Conservation (phyloP, 2,888 invertebrate genomes). For the Polyploca ridens region DNA sequence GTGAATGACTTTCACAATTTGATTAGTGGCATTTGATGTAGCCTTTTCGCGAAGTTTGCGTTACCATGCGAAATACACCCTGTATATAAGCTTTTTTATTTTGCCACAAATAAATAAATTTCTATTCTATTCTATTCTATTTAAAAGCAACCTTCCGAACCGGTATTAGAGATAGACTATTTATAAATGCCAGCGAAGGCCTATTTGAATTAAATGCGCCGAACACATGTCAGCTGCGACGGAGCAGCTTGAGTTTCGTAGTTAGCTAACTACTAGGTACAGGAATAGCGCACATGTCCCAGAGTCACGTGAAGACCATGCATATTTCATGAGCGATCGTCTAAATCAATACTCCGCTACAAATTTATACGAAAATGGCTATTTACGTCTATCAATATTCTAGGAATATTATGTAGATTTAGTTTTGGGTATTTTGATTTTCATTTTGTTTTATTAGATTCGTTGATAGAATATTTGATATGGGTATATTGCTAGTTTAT, state of each 20-base stretch:
- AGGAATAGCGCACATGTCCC: neutral
- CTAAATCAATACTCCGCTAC: slow-evolving; percentile 8
- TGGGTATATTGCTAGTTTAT: no score
- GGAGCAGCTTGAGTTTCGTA: neutral
- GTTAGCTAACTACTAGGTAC: no score
- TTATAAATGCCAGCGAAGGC: neutral
- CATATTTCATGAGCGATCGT: slow-evolving; percentile 11
- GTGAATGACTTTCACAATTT: no score
- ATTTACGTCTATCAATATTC: neutral
- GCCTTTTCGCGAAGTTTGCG: no score
- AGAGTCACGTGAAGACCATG: neutral
- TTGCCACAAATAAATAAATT: no score
- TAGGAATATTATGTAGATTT: neutral
- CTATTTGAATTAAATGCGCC: neutral
- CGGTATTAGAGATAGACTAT: no score
- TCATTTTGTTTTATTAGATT: neutral
- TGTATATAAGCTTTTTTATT: no score
- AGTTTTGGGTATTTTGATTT: neutral
- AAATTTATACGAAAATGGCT: neutral
- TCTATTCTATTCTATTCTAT: no score
- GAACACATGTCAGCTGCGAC: neutral
- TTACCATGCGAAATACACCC: no score
- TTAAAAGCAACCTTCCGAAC: no score
- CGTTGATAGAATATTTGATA: neutral
- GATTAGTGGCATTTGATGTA: no score